Percentiles rank a stretch among this genome's conserved stretches.
Evolutionary conservation across 92 coral and sea anemone genomes (phyloP).

Genomic region (Epizoanthus illoricatus): DNA sequence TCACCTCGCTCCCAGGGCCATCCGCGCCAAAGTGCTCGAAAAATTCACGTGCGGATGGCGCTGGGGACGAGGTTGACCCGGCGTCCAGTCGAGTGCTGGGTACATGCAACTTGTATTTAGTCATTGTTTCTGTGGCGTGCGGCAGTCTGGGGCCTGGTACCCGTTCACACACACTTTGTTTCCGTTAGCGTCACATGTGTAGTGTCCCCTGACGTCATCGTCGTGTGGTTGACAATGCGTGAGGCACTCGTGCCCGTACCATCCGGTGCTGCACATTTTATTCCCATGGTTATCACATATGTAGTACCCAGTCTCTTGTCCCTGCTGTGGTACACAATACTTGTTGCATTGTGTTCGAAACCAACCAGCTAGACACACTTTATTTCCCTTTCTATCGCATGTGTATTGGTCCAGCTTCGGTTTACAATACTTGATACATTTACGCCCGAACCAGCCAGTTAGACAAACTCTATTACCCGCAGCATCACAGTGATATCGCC

Average conservation of each 20-base stretch:
- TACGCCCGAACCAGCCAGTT: slow-evolving; percentile 33
- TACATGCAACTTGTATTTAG: neutral
- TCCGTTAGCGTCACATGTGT: slow-evolving; percentile 52
- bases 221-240: slow-evolving; percentile 39
- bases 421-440: slow-evolving; percentile 51
- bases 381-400: slow-evolving; percentile 46
- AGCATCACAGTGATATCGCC: slow-evolving; percentile 3
- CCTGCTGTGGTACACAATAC: slow-evolving; percentile 45
- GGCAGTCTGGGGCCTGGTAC: slow-evolving; percentile 15
- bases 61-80: no score
- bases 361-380: slow-evolving; percentile 46
- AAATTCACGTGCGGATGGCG: no score
- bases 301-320: slow-evolving; percentile 44
- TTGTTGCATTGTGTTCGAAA: slow-evolving; percentile 42
- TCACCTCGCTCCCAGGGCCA: no score
- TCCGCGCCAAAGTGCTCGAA: no score
- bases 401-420: slow-evolving; percentile 44
- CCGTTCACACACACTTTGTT: slow-evolving; percentile 25
- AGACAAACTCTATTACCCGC: slow-evolving; percentile 7
- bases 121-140: neutral
- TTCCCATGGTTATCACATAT: slow-evolving; percentile 50
- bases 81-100: no score
- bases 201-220: slow-evolving; percentile 54
- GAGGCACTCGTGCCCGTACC: slow-evolving; percentile 56
- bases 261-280: slow-evolving; percentile 52